These are phyloP conservation scores for Anadara kagoshimensis DNA, from an alignment of 1,140 invertebrate species.

Conservation along the genomic window DNA sequence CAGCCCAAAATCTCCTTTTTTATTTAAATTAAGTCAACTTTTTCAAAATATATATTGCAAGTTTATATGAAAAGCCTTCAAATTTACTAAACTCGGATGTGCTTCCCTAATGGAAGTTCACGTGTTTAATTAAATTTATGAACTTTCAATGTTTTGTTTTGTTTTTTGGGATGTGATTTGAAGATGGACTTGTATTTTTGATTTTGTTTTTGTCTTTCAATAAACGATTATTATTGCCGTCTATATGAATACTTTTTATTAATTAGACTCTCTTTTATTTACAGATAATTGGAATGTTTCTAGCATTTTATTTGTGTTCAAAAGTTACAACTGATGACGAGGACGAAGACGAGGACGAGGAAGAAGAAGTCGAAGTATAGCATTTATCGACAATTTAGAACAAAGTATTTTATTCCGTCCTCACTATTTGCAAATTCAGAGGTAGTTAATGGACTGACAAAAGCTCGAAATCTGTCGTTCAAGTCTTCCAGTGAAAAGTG, in stretches of 20 bases:
- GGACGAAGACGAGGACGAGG: conserved; percentile 34
- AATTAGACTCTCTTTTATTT: conserved; percentile 1
- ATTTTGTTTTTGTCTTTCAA: not conserved
- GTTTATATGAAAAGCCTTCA: too few species aligned
- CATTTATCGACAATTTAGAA: not conserved
- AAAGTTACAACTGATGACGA: conserved; percentile 37
- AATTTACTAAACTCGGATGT: too few species aligned
- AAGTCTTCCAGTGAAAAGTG: too few species aligned
- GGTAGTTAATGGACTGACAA: too few species aligned
- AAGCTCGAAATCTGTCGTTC: too few species aligned
- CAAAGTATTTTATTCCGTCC: too few species aligned
- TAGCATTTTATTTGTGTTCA: conserved; percentile 39
- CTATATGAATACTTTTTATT: not conserved
- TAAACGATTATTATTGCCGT: not conserved
- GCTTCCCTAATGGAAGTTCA: not conserved
- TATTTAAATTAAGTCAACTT: too few species aligned
- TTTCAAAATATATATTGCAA: too few species aligned
- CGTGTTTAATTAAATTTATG: not conserved
- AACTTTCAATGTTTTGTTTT: not conserved
- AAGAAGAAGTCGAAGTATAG: conserved; percentile 37
- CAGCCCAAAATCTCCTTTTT: too few species aligned
- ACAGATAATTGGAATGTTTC: conserved; percentile 32
- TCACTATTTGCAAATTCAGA: too few species aligned
- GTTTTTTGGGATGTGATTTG: not conserved
- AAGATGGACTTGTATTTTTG: not conserved